phyloP scores from a whole-genome alignment of 2,888 invertebrate genomes.

The Tethea ocularis region DNA sequence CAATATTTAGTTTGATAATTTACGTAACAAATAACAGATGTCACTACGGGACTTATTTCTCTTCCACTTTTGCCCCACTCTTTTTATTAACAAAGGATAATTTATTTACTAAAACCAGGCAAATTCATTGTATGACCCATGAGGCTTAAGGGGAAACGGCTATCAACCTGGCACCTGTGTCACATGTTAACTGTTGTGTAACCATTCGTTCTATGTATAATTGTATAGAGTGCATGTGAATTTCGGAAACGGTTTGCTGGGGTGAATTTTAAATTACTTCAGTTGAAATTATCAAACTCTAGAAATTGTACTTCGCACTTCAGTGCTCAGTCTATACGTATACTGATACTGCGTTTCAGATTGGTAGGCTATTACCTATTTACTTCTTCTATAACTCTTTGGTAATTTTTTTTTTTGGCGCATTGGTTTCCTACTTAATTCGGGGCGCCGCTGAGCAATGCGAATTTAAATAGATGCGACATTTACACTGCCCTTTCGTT shows the following conservation, averaged over 20 bases:
- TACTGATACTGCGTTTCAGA: not conserved
- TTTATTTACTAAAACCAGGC: not conserved
- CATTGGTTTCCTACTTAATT: not conserved
- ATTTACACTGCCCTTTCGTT: slow-evolving; percentile 18
- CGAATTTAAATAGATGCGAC: not conserved
- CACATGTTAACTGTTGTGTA: slow-evolving; percentile 29
- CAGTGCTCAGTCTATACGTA: not conserved
- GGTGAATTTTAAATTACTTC: not conserved
- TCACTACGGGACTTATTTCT: slow-evolving; percentile 21
- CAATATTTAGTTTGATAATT: no score
- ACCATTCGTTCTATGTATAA: slow-evolving; percentile 29
- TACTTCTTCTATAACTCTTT: not conserved
- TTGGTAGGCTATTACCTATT: no score
- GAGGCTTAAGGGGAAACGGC: slow-evolving; percentile 16
- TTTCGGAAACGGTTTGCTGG: not conserved
- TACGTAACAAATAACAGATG: slow-evolving; percentile 31
- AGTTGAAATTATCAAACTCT: not conserved
- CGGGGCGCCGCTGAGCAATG: no score
- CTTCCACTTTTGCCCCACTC: not conserved
- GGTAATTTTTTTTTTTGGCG: not conserved
- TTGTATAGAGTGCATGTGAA: slow-evolving; percentile 15
- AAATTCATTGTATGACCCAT: slow-evolving; percentile 12
- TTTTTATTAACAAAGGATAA: not conserved
- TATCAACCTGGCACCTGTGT: slow-evolving; percentile 17
- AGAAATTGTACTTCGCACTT: not conserved